Conservation (phyloP, 2,113 vertebrate genomes). For the Atractosteus spatula region DNA sequence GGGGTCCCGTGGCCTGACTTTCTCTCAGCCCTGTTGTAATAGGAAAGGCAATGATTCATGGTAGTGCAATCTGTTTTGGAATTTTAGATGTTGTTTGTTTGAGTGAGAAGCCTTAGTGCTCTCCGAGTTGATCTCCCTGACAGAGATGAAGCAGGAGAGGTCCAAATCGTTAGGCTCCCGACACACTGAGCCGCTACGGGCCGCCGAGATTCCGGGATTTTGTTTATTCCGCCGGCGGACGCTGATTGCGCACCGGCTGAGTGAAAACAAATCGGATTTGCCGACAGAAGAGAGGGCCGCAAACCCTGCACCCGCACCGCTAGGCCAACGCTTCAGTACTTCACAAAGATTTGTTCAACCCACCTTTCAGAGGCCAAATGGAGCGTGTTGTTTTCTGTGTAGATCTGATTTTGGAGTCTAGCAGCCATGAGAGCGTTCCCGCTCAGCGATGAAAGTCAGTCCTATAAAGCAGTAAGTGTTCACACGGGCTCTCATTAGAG, state of each 20-base stretch:
- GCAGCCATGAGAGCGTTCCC: constrained; percentile 76
- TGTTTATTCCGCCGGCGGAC: constrained; percentile 59
- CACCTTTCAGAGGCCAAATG: constrained; percentile 79
- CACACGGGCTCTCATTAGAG: constrained; percentile 72
- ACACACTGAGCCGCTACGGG: constrained; percentile 77
- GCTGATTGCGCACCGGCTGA: constrained; percentile 75
- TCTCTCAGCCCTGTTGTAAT: constrained; percentile 16
- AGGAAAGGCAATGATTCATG: constrained; percentile 29
- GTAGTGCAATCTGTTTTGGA: constrained; percentile 40
- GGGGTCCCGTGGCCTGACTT: constrained; percentile 13
- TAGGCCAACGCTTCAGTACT: constrained; percentile 82
- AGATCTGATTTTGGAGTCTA: constrained; percentile 78
- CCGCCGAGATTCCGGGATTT: constrained; percentile 79
- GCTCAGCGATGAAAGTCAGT: constrained; percentile 69
- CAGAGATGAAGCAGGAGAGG: constrained; percentile 77
- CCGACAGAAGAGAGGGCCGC: constrained; percentile 77
- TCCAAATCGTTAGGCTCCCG: constrained; percentile 71
- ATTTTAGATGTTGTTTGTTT: constrained; percentile 38
- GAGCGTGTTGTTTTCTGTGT: constrained; percentile 89
- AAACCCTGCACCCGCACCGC: constrained; percentile 64
- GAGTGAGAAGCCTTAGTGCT: constrained; percentile 22
- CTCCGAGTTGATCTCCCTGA: constrained; percentile 59
- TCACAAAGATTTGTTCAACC: constrained; percentile 76
- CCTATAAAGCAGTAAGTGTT: constrained; percentile 65
- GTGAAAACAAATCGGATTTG: constrained; percentile 88